Evolutionary conservation across 2,888 invertebrate genomes (phyloP).

Genomic region (Sesia apiformis): DNA sequence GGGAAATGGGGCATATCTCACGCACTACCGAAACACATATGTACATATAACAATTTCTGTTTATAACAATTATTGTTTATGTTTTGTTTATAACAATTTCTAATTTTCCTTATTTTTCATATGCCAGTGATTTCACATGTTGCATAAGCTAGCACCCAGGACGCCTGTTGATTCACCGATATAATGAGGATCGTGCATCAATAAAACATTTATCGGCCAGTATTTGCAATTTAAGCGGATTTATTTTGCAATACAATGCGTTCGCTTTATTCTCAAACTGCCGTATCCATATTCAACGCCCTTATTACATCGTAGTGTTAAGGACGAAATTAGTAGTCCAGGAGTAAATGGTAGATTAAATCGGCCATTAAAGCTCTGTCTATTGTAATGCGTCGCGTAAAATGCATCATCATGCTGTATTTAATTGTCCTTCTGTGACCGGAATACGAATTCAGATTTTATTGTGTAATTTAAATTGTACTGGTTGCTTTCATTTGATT

Average conservation of each 20-base stretch:
- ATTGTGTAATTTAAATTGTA: slow-evolving; percentile 19
- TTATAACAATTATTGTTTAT: no score
- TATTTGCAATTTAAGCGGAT: slow-evolving; percentile 19
- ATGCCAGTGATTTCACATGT: no score
- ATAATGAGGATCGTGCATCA: neutral
- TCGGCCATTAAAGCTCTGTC: slow-evolving; percentile 21
- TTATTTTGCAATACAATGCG: slow-evolving; percentile 20
- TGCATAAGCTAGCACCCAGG: neutral
- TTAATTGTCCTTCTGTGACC: slow-evolving; percentile 47
- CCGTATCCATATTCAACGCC: slow-evolving; percentile 21
- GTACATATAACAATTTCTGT: no score
- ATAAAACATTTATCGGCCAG: slow-evolving; percentile 2
- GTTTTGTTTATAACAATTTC: no score
- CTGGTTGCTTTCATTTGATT: neutral
- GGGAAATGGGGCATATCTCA: no score
- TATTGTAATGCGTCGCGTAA: slow-evolving; percentile 37
- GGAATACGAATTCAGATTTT: slow-evolving; percentile 29
- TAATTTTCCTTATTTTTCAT: no score
- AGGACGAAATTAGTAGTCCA: slow-evolving; percentile 27
- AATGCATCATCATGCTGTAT: slow-evolving; percentile 41
- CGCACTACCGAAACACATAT: no score
- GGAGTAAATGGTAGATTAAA: slow-evolving; percentile 28
- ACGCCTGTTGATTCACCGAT: neutral
- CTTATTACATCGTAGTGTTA: slow-evolving; percentile 15
- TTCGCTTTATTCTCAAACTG: slow-evolving; percentile 9